Percentiles rank a stretch among this genome's conserved stretches.
These are phyloP conservation scores for Hydractinia echinata DNA, from an alignment of 30 jellyfish, hydroid and myxozoan genomes.

Conservation along the genomic window DNA sequence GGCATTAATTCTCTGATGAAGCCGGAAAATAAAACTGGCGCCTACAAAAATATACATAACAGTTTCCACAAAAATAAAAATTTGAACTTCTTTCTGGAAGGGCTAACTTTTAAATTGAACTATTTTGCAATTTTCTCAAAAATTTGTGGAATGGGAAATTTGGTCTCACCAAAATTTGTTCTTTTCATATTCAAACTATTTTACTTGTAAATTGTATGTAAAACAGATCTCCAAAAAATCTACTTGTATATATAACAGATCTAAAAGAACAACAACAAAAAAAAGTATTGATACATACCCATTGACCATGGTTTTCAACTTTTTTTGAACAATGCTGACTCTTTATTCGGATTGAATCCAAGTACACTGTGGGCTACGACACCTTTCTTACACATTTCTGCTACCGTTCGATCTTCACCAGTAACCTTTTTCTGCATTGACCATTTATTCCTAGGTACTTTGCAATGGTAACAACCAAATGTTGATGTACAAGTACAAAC, in stretches of 20 bases:
- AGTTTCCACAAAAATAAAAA: neutral
- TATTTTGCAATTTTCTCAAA: too few species aligned
- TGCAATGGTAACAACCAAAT: constrained; percentile 21
- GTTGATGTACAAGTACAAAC: neutral
- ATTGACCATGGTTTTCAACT: neutral
- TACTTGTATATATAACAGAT: too few species aligned
- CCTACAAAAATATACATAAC: neutral
- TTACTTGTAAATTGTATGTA: too few species aligned
- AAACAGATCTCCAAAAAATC: too few species aligned
- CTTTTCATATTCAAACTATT: too few species aligned
- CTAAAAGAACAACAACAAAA: too few species aligned
- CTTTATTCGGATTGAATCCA: constrained; percentile 17
- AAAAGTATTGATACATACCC: too few species aligned
- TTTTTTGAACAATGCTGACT: neutral
- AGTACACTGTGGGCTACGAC: constrained; percentile 19
- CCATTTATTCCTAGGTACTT: constrained; percentile 4
- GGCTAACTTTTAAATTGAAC: too few species aligned
- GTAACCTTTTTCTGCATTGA: neutral
- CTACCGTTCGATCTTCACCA: constrained; percentile 15
- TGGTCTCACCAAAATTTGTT: neutral
- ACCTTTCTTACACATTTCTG: constrained; percentile 24
- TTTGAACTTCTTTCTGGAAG: too few species aligned
- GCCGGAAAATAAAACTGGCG: constrained; percentile 25
- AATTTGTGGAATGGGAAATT: too few species aligned
- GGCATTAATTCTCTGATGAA: constrained; percentile 17